Conservation (phyloP, 2,797 vertebrate genomes). For the Leptodactylus fallax region DNA sequence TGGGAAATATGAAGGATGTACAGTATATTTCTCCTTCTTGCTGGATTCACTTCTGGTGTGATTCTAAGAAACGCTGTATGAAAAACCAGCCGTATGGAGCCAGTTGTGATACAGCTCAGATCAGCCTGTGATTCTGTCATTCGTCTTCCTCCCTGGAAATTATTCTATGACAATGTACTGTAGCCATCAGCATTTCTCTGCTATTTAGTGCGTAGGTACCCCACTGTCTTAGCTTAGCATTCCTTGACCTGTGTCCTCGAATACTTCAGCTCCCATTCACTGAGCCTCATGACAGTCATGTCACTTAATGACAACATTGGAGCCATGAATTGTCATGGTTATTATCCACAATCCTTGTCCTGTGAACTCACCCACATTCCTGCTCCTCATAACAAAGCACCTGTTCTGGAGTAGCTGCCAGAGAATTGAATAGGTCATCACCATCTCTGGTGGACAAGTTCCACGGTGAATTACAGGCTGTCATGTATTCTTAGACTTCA, state of each 20-base stretch:
- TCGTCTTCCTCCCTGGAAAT: background rate
- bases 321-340: constrained; percentile 52
- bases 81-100: background rate
- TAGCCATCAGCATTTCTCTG: constrained; percentile 2
- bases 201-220: constrained; percentile 26
- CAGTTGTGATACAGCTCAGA: too few species aligned
- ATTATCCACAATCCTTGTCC: constrained; percentile 38
- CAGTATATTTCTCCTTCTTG: too few species aligned
- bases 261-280: constrained; percentile 42
- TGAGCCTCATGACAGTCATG: constrained; percentile 31
- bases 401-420: constrained; percentile 31
- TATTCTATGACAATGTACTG: constrained; percentile 4
- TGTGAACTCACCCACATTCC: constrained; percentile 42
- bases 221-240: constrained; percentile 34
- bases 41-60: too few species aligned
- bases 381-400: constrained; percentile 38
- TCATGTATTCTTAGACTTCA: background rate
- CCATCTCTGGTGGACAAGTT: constrained; percentile 18
- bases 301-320: constrained; percentile 49
- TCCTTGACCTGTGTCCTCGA: constrained; percentile 32
- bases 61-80: too few species aligned
- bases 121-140: background rate
- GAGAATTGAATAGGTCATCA: constrained; percentile 24
- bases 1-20: too few species aligned
- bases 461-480: constrained; percentile 14